Base-by-base conservation (phyloP, 1,140 invertebrate genomes). In the fruit fly (Drosophila melanogaster) region DNA sequence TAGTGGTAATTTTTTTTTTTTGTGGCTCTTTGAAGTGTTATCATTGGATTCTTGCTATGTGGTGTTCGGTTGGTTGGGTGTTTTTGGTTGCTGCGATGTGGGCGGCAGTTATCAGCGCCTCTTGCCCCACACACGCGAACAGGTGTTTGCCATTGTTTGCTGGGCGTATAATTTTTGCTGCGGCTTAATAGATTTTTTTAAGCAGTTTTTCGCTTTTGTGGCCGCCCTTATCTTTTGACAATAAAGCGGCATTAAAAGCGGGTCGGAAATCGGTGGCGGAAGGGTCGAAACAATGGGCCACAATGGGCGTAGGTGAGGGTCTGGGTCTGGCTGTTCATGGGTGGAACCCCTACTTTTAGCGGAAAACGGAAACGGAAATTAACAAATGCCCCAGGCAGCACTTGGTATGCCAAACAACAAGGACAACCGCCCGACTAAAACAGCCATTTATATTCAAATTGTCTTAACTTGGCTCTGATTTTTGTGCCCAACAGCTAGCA, bases 391-490 rank as follows among this genome's bases (percentile, higher is more conserved):
- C 56, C 44, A 51, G 74, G 83, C 83, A 75, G 74, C 83, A 71
- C 70, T 86, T 81, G 79, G 77, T 67, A 66, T 69, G 59, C 73
- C 58, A 66, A 77, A 65, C 62, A 69, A 30, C 47, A 61, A 40
- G 14, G 43, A 51, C 35, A 76, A 72, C 49, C 30, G 24, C 30
- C 33, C 22, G 43, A 41, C 67, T 70, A 67, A 76, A 79, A 79
- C 70, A 81, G 56, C 64, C 81, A 77, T 83, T 87, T 75, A 83
- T 62, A 86, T 86, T 87, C 50, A 87, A 86, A 87, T 83, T 79
- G 78, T 81, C 66, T 78, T 79, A 46, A 46, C 71, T 53, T 58
- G 53, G 38, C 54, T 54, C 60, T 30, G 65, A 74, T 71, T 79
- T 83, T 78, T 69, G 22, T 35, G 64, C 62, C 62, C 40, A 64